Conservation (phyloP, 2,888 invertebrate species). For the Morpho deidamia region DNA sequence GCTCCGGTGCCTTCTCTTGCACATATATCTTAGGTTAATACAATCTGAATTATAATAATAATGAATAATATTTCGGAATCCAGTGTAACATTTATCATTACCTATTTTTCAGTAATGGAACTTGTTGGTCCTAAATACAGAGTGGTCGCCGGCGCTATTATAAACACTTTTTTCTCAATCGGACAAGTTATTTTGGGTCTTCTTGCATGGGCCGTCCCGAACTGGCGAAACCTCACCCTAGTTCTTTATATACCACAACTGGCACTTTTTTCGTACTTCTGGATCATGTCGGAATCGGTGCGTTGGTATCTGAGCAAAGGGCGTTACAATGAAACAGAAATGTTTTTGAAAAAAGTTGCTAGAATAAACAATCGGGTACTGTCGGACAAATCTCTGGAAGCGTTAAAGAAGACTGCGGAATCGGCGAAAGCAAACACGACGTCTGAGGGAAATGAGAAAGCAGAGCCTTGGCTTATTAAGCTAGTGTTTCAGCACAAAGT, state of each 20-base stretch:
- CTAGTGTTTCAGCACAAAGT: slow-evolving; percentile 4
- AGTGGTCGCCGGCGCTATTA: slow-evolving; percentile 80
- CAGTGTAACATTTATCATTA: background rate
- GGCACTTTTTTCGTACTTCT: slow-evolving; percentile 79
- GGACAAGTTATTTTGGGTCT: slow-evolving; percentile 80
- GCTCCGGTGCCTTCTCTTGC: slow-evolving; percentile 83
- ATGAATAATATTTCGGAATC: background rate
- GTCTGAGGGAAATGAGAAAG: background rate
- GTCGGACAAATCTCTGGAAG: slow-evolving; percentile 48
- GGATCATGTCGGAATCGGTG: slow-evolving; percentile 81
- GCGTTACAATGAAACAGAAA: slow-evolving; percentile 74
- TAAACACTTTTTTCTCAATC: slow-evolving; percentile 80
- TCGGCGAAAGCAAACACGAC: background rate
- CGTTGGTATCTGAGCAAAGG: slow-evolving; percentile 83
- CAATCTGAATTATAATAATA: slow-evolving; percentile 12
- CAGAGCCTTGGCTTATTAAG: background rate
- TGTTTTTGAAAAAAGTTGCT: slow-evolving; percentile 73
- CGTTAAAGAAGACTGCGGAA: slow-evolving; percentile 25
- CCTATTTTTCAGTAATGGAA: slow-evolving; percentile 74
- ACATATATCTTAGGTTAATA: slow-evolving; percentile 81
- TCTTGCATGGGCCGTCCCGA: slow-evolving; percentile 78
- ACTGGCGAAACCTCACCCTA: slow-evolving; percentile 81
- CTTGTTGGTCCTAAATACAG: slow-evolving; percentile 81
- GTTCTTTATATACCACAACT: slow-evolving; percentile 81
- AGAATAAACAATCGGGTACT: slow-evolving; percentile 68